These are phyloP conservation scores for Drosophila athabasca DNA, from an alignment of 1,140 invertebrate genomes.

Conservation along the genomic window DNA sequence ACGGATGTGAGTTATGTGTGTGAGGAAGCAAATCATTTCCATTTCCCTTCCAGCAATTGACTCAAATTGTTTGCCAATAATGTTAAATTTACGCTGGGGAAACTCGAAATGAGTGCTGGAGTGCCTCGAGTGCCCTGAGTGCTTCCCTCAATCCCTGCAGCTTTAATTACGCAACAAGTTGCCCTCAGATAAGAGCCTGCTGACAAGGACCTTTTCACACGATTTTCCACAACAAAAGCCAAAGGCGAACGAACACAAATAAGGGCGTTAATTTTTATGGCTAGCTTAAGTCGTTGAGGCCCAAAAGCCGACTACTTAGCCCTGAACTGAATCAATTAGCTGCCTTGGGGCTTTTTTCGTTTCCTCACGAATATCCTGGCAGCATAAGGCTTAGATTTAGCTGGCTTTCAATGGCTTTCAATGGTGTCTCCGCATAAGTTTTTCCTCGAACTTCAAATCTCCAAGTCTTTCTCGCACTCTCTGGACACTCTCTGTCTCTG, in stretches of 20 bases:
- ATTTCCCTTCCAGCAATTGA: constrained; percentile 62
- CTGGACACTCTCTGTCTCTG: constrained; percentile 4
- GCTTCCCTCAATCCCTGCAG: background rate
- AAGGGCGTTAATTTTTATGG: constrained; percentile 37
- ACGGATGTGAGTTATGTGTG: constrained; percentile 67
- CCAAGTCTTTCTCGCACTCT: too few relatives aligned
- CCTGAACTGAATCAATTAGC: constrained; percentile 46
- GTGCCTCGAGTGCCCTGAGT: too few relatives aligned
- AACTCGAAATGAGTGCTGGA: too few relatives aligned
- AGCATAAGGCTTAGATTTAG: constrained; percentile 9
- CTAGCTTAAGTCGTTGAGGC: background rate
- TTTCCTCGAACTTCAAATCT: too few relatives aligned
- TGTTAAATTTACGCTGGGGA: constrained; percentile 13
- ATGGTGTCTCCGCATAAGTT: background rate
- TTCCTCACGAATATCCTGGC: background rate
- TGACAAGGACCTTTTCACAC: constrained; percentile 5
- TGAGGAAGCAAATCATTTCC: constrained; percentile 56
- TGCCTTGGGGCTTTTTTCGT: background rate
- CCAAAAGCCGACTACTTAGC: constrained; percentile 14
- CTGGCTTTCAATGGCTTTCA: background rate
- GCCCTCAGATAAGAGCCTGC: constrained; percentile 4
- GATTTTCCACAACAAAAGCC: constrained; percentile 6
- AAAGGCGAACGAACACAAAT: background rate
- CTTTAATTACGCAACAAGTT: constrained; percentile 44
- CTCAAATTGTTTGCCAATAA: constrained; percentile 72